Evolutionary conservation across 2,113 vertebrate genomes (phyloP), one percentile per base, ranked within the genome.

Genomic region (Centropristis striata): DNA sequence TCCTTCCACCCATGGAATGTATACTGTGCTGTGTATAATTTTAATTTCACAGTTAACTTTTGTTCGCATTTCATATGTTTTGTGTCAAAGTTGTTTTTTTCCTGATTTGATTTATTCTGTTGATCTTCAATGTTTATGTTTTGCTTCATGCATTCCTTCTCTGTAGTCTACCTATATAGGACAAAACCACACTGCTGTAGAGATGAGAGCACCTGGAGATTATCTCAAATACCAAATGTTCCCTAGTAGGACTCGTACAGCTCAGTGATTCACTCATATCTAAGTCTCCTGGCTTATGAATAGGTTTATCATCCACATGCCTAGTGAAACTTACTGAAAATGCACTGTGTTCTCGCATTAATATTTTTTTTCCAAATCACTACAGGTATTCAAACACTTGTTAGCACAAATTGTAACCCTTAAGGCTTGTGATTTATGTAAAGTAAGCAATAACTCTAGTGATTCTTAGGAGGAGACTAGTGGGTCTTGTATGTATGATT

Each of bases 391-490:
- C 49, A 77, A 77, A 73, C 59, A 57, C 69, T 36, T 85, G 41
- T 67, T 59, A 79, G 83, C 73, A 79, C 71, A 85, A 69, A 78
- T 59, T 79, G 25, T 88, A 90, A 84, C 44, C 66, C 21, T 78
- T 27, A 70, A 71, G 57, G 61, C 25, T 79, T 84, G 72, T 86
- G 10, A 86, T 75, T 61, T 39, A 68, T 87, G 76, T 87, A 42
- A 71, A 86, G 71, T 72, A 78, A 84, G 89, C 83, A 90, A 89
- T 85, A 88, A 77, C 37, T 32, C 32, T 85, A 68, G 75, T 69
- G 36, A 75, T 66, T 68, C 32, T 27, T 75, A 82, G 55, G 55
- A 68, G 12, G 28, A 70, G 47, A 78, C 74, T 58, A 63, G 59
- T 53, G 69, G 76, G 63, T 83, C 44, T 58, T 75, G 50, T 81